These are phyloP conservation scores for Stigmatopora nigra DNA, from an alignment of 2,113 vertebrate species.

Conservation along the genomic window DNA sequence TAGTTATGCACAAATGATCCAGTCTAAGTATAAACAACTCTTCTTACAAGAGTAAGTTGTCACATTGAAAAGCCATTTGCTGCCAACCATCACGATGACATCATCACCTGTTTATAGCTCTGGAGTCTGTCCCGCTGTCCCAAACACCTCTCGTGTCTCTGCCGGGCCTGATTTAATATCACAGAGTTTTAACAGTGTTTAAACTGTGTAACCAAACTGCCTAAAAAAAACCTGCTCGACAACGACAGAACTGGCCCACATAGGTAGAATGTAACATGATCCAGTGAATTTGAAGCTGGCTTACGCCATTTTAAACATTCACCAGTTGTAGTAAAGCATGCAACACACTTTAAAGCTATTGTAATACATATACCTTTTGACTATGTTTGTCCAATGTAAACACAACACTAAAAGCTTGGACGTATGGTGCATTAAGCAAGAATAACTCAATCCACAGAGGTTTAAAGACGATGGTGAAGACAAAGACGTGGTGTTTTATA, in stretches of 20 bases:
- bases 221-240: background rate
- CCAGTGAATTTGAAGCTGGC: slow-evolving; percentile 19
- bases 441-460: slow-evolving; percentile 26
- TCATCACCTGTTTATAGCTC: slow-evolving; percentile 29
- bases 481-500: slow-evolving; percentile 12
- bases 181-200: slow-evolving; percentile 20
- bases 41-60: slow-evolving; percentile 3
- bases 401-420: slow-evolving; percentile 27
- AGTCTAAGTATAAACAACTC: background rate
- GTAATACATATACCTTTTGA: slow-evolving; percentile 32
- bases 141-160: slow-evolving; percentile 23
- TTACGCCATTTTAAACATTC: slow-evolving; percentile 44
- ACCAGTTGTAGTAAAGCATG: slow-evolving; percentile 22
- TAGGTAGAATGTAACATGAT: slow-evolving; percentile 24
- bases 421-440: slow-evolving; percentile 26
- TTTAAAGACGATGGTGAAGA: slow-evolving; percentile 34
- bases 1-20: background rate
- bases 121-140: background rate
- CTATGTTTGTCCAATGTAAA: slow-evolving; percentile 35
- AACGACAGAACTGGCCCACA: background rate
- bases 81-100: slow-evolving; percentile 27
- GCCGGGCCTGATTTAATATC: slow-evolving; percentile 24
- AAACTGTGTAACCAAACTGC: slow-evolving; percentile 18
- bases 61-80: background rate
- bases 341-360: slow-evolving; percentile 26